Conservation (phyloP, 1,140 invertebrate species). For the Apolygus lucorum region DNA sequence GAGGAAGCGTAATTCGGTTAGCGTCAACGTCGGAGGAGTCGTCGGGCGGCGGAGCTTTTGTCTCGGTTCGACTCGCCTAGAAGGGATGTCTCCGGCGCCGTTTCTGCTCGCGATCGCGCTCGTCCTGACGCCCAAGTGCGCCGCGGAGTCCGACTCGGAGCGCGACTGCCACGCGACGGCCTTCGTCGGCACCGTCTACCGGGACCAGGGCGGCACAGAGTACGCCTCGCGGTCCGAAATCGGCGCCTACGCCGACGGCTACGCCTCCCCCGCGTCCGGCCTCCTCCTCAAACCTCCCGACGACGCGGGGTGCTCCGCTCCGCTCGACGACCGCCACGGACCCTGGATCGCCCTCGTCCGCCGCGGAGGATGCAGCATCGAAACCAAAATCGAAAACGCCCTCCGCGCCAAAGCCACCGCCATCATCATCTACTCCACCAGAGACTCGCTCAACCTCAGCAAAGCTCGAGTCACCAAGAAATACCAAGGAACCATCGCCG, state of each 20-base stretch:
- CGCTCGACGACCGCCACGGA: slow-evolving; percentile 40
- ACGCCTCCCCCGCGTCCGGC: slow-evolving; percentile 50
- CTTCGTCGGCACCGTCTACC: slow-evolving; percentile 39
- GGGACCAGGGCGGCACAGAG: slow-evolving; percentile 31
- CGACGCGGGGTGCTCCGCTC: slow-evolving; percentile 54
- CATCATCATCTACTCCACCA: slow-evolving; percentile 65
- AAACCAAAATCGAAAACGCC: slow-evolving; percentile 65
- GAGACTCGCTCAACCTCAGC: neutral
- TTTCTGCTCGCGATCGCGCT: no score
- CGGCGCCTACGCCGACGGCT: slow-evolving; percentile 60
- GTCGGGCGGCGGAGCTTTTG: neutral
- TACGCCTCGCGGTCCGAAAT: slow-evolving; percentile 44
- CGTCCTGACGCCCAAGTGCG: no score
- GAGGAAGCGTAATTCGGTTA: neutral
- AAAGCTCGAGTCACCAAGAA: slow-evolving; percentile 20
- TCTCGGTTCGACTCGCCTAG: neutral
- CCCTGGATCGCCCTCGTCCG: slow-evolving; percentile 68
- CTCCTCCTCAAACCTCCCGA: slow-evolving; percentile 45
- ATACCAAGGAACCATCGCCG: slow-evolving; percentile 57
- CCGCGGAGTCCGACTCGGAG: neutral
- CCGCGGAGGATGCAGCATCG: slow-evolving; percentile 63
- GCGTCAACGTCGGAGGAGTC: neutral
- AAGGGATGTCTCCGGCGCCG: neutral
- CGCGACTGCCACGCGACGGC: slow-evolving; percentile 38
- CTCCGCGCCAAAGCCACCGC: slow-evolving; percentile 57